Conservation (phyloP, 2,888 invertebrate genomes). For the Pegoplata infirma region DNA sequence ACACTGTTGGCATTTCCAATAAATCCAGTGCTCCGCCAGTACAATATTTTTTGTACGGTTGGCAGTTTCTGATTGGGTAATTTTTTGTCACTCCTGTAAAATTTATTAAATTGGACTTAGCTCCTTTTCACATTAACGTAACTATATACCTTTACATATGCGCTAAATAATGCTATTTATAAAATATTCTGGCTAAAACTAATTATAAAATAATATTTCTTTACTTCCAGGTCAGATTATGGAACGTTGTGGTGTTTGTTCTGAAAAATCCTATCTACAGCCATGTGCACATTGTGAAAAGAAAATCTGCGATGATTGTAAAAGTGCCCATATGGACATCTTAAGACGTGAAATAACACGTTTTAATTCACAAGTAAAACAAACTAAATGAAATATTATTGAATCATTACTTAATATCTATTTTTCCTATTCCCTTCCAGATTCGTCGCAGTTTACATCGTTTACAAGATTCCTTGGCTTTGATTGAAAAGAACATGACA, state of each 20-base stretch:
- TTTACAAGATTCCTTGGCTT: slow-evolving; percentile 89
- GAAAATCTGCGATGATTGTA: slow-evolving; percentile 97
- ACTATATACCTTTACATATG: no score
- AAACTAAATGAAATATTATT: slow-evolving; percentile 2
- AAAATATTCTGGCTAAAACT: no score
- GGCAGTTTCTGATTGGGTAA: no score
- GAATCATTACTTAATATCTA: no score
- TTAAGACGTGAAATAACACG: slow-evolving; percentile 93
- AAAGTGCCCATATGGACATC: slow-evolving; percentile 97
- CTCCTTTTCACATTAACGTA: no score
- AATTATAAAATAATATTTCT: no score
- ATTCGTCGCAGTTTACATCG: slow-evolving; percentile 92
- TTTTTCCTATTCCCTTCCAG: slow-evolving; percentile 67
- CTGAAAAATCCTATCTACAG: slow-evolving; percentile 92
- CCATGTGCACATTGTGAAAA: slow-evolving; percentile 98
- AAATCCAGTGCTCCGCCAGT: no score
- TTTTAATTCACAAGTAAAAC: slow-evolving; percentile 89
- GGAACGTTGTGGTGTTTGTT: slow-evolving; percentile 96
- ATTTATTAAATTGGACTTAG: no score
- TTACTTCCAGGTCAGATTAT: slow-evolving; percentile 84
- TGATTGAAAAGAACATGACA: slow-evolving; percentile 92
- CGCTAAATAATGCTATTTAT: no score
- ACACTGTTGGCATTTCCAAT: no score
- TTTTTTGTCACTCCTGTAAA: no score
- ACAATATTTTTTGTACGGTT: no score